phyloP scores from a whole-genome alignment of 1,140 invertebrate genomes.

The Antheraea mylitta region DNA sequence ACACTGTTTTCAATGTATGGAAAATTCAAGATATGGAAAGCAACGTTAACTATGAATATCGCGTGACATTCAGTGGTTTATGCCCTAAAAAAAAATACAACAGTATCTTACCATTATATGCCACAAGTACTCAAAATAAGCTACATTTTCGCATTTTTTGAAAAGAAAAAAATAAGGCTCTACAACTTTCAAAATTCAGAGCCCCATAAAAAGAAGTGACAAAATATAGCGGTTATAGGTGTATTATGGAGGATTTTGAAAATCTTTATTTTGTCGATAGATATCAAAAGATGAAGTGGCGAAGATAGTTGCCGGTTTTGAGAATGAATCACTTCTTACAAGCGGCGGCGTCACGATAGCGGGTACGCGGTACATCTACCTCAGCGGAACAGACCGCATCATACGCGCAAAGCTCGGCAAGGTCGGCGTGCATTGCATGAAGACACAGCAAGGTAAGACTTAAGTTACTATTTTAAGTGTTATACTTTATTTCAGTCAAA shows the following conservation, averaged over 20 bases:
- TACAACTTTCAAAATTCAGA: too few relatives aligned
- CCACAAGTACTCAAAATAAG: too few relatives aligned
- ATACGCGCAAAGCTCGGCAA: slow-evolving; percentile 94
- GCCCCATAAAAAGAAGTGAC: too few relatives aligned
- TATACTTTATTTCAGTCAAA: neutral
- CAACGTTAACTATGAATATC: too few relatives aligned
- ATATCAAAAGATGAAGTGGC: slow-evolving; percentile 93
- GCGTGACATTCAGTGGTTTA: too few relatives aligned
- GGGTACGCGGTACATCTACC: slow-evolving; percentile 94
- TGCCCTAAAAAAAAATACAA: too few relatives aligned
- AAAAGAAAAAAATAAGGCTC: too few relatives aligned
- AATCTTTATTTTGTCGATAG: slow-evolving; percentile 78
- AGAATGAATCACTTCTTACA: slow-evolving; percentile 90
- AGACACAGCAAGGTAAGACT: slow-evolving; percentile 90
- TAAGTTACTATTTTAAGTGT: neutral
- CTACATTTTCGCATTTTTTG: too few relatives aligned
- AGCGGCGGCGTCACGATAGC: slow-evolving; percentile 93
- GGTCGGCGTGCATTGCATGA: slow-evolving; percentile 96
- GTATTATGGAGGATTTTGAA: neutral
- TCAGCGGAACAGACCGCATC: slow-evolving; percentile 93
- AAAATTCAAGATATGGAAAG: too few relatives aligned
- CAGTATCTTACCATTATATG: too few relatives aligned
- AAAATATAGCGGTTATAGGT: too few relatives aligned
- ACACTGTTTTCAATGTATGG: too few relatives aligned
- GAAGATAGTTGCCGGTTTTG: slow-evolving; percentile 92